These are phyloP conservation scores for Timema cristinae DNA, from an alignment of 2,888 invertebrate genomes.

Conservation along the genomic window DNA sequence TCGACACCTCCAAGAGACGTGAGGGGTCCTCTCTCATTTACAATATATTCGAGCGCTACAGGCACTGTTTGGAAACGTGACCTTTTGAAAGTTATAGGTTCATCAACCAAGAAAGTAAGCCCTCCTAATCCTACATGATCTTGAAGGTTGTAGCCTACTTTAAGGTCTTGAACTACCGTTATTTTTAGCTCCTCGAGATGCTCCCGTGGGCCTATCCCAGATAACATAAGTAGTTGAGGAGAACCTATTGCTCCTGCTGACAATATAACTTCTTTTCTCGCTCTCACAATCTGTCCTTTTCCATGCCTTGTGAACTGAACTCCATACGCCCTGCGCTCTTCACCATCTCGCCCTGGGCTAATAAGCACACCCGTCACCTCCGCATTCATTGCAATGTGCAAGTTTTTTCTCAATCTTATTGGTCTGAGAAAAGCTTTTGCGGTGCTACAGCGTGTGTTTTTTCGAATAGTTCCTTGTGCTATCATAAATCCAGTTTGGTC, in stretches of 20 bases:
- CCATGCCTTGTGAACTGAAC: slow-evolving; percentile 69
- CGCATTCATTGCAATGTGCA: slow-evolving; percentile 74
- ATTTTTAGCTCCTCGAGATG: slow-evolving; percentile 69
- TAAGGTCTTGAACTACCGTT: slow-evolving; percentile 67
- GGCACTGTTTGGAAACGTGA: slow-evolving; percentile 71
- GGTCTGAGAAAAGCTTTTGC: slow-evolving; percentile 84
- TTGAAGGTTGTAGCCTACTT: slow-evolving; percentile 62
- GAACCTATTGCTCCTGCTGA: slow-evolving; percentile 85
- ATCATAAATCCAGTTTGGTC: slow-evolving; percentile 84
- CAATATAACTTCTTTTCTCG: slow-evolving; percentile 75
- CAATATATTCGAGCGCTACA: slow-evolving; percentile 75
- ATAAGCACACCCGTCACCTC: slow-evolving; percentile 58
- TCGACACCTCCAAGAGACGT: slow-evolving; percentile 78
- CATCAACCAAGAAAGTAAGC: slow-evolving; percentile 75
- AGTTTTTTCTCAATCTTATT: slow-evolving; percentile 67
- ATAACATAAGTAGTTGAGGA: slow-evolving; percentile 87
- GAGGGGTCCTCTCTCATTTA: slow-evolving; percentile 78
- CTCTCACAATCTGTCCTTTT: slow-evolving; percentile 60
- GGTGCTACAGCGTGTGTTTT: slow-evolving; percentile 82
- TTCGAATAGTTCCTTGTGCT: slow-evolving; percentile 79
- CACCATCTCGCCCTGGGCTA: slow-evolving; percentile 17
- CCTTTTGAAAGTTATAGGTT: slow-evolving; percentile 73
- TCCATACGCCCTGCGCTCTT: slow-evolving; percentile 64
- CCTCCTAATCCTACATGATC: slow-evolving; percentile 87
- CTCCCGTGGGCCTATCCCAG: slow-evolving; percentile 79